Conservation (phyloP, 1,140 invertebrate species). For the Dysdera silvatica region DNA sequence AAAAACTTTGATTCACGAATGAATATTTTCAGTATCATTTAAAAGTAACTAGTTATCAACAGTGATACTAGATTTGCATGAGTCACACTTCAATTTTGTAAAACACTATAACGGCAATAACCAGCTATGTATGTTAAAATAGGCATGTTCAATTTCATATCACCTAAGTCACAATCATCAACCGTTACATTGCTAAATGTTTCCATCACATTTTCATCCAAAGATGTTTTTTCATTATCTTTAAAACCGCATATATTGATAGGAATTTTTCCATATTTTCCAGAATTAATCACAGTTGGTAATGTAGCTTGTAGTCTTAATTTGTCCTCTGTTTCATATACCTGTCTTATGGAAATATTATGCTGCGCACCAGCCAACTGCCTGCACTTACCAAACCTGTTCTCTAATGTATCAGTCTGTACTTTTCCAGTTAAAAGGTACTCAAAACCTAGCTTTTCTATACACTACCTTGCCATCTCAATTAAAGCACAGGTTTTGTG, state of each 20-base stretch:
- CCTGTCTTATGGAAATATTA: not conserved
- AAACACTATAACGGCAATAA: not conserved
- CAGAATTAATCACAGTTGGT: not conserved
- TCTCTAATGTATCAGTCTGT: not conserved
- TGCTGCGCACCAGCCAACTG: not conserved
- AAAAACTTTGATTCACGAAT: too few relatives aligned
- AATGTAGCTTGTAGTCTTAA: not conserved
- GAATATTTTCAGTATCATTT: too few relatives aligned
- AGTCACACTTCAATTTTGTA: not conserved
- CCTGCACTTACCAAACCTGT: not conserved
- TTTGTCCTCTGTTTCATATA: not conserved
- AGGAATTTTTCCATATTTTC: not conserved
- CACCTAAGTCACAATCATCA: not conserved
- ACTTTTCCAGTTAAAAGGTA: constrained; percentile 1
- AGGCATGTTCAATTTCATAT: not conserved
- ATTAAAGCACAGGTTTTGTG: constrained; percentile 8
- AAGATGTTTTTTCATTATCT: not conserved
- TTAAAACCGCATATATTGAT: too few relatives aligned
- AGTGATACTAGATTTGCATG: not conserved
- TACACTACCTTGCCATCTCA: constrained; percentile 5
- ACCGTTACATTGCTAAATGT: not conserved
- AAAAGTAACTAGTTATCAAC: too few relatives aligned
- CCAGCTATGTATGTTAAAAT: not conserved
- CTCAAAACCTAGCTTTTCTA: not conserved
- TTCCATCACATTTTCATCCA: not conserved